phyloP scores from a whole-genome alignment of 1,140 invertebrate genomes.

The Harpegnathos saltator region DNA sequence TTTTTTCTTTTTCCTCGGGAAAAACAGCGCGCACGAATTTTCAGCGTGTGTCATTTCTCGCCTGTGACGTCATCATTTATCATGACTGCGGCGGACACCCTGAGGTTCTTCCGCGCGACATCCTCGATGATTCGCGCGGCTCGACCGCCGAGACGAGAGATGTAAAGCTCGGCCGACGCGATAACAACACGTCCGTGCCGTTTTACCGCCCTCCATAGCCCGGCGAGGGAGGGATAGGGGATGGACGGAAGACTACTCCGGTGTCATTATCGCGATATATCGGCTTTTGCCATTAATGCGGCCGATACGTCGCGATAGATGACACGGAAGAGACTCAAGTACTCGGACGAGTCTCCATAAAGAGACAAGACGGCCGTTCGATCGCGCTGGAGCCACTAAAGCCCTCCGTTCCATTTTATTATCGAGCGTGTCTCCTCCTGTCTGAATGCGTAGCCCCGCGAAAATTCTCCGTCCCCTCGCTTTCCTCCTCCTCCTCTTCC shows the following conservation, averaged over 20 bases:
- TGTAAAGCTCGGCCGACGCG: constrained; percentile 10
- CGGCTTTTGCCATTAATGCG: constrained; percentile 56
- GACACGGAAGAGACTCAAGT: constrained; percentile 73
- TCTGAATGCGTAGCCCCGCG: constrained; percentile 16
- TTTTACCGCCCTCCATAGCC: background rate
- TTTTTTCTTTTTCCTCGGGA: too few species aligned
- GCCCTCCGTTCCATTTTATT: constrained; percentile 71
- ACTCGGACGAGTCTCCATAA: constrained; percentile 59
- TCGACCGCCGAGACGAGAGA: too few species aligned
- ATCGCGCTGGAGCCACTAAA: constrained; percentile 69
- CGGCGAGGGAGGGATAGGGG: too few species aligned
- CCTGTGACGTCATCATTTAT: too few species aligned
- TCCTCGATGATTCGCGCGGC: too few species aligned
- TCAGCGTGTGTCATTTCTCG: too few species aligned
- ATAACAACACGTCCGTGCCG: constrained; percentile 18
- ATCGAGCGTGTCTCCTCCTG: constrained; percentile 68
- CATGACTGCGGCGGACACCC: too few species aligned
- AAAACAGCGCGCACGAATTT: too few species aligned
- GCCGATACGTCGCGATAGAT: constrained; percentile 58
- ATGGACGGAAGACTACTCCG: constrained; percentile 9
- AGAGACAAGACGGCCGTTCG: constrained; percentile 56
- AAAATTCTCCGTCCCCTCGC: constrained; percentile 61
- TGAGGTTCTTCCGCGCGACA: too few species aligned
- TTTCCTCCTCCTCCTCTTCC: too few species aligned
- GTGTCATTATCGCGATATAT: constrained; percentile 53